Percentiles rank a stretch among this genome's conserved stretches.
These are phyloP conservation scores for Notolabrus celidotus DNA, from an alignment of 2,797 vertebrate species.

Conservation along the genomic window DNA sequence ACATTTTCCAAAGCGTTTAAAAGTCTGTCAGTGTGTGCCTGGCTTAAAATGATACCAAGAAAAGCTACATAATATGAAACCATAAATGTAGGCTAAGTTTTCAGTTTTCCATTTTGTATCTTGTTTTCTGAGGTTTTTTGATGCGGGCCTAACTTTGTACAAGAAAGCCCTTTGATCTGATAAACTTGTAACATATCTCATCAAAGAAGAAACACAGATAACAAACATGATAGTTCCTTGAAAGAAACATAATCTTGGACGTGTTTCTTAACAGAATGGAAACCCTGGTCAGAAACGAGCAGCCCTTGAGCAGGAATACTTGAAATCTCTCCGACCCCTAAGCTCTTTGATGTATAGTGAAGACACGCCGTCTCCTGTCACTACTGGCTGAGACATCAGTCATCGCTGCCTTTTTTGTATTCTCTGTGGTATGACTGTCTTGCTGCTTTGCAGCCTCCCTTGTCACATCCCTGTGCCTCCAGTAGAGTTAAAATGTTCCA, in stretches of 20 bases:
- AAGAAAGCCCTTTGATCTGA: conserved; percentile 17
- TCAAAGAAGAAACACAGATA: conserved; percentile 6
- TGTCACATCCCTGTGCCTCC: conserved; percentile 59
- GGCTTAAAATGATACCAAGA: no score
- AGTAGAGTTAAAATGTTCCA: conserved; percentile 70
- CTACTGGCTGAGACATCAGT: conserved; percentile 64
- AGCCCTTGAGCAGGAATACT: conserved; percentile 34
- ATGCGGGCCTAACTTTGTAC: background rate
- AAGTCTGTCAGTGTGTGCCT: no score
- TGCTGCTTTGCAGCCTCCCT: conserved; percentile 62
- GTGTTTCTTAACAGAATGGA: conserved; percentile 4
- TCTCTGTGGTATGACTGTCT: conserved; percentile 51
- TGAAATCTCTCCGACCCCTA: conserved; percentile 49
- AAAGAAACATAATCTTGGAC: conserved; percentile 11
- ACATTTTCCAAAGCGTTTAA: no score
- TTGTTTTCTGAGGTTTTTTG: conserved; percentile 11
- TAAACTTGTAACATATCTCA: conserved; percentile 5
- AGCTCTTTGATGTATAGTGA: conserved; percentile 56
- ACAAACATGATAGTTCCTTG: background rate
- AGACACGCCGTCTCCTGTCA: conserved; percentile 58
- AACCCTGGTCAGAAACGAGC: conserved; percentile 44
- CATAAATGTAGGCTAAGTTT: background rate
- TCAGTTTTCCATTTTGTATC: background rate
- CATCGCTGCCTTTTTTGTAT: conserved; percentile 48
- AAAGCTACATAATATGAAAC: no score